Conservation (phyloP, 2,113 vertebrate species). For the Rhynchomys soricoides region DNA sequence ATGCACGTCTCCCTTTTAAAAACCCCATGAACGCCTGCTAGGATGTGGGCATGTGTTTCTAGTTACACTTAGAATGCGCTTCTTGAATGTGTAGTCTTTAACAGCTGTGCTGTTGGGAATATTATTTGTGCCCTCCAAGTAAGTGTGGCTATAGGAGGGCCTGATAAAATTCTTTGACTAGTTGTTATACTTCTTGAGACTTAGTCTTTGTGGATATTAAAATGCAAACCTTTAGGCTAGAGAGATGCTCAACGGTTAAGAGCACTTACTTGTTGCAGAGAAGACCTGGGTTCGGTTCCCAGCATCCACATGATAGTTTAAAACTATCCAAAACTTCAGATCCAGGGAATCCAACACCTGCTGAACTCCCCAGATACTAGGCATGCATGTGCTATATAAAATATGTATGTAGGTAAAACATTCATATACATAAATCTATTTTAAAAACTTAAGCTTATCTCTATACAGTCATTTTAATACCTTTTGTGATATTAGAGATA, state of each 20-base stretch:
- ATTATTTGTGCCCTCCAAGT: neutral
- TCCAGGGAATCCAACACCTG: neutral
- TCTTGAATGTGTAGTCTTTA: neutral
- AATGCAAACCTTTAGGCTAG: neutral
- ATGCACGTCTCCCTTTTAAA: neutral
- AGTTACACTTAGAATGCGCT: neutral
- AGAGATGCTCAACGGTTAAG: neutral
- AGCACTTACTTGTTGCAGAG: neutral
- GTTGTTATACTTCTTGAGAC: neutral
- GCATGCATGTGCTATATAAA: neutral
- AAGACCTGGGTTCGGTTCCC: neutral
- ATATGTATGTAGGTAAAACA: neutral
- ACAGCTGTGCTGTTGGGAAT: neutral
- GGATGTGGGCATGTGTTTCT: neutral
- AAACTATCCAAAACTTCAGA: neutral
- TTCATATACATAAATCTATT: neutral
- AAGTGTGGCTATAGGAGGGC: neutral
- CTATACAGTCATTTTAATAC: neutral
- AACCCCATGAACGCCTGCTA: neutral
- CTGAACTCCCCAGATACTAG: neutral
- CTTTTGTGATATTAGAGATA: neutral
- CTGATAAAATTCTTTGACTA: neutral
- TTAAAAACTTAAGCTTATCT: neutral
- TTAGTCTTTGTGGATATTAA: neutral
- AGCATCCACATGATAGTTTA: neutral